A percentile compares a stretch with the other conserved stretches of the same genome.
phyloP scores from a whole-genome alignment of 2,888 invertebrate species.

The Eutolmus rufibarbis region DNA sequence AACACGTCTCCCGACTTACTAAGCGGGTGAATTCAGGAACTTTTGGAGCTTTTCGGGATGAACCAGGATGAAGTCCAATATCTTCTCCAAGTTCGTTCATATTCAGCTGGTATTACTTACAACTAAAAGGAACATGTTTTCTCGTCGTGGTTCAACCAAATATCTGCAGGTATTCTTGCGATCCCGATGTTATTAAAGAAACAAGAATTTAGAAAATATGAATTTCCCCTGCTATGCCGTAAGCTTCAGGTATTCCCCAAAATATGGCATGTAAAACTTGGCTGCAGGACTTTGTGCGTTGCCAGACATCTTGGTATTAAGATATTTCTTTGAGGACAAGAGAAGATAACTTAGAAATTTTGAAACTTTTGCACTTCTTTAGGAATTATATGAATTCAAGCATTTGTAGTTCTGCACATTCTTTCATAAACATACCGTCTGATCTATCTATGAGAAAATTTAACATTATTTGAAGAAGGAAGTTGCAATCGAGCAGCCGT shows the following conservation, averaged over 20 bases:
- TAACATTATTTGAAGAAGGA: not conserved
- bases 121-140: not conserved
- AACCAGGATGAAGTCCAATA: not conserved
- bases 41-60: not conserved
- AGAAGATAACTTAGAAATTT: not conserved
- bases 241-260: not conserved
- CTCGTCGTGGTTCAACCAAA: not conserved
- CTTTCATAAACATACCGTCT: not conserved
- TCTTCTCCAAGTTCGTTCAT: not conserved
- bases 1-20: not conserved
- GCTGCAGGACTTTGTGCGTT: not conserved
- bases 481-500: too few species aligned
- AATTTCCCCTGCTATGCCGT: not conserved
- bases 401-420: not conserved
- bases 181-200: not conserved
- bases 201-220: not conserved
- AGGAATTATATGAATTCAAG: not conserved
- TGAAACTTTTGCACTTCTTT: not conserved
- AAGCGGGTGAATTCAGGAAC: not conserved
- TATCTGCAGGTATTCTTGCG: not conserved
- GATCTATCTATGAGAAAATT: not conserved
- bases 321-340: not conserved
- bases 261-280: not conserved
- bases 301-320: not conserved
- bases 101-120: not conserved